phyloP scores from a whole-genome alignment of 2,113 vertebrate species.

The Thymallus thymallus region DNA sequence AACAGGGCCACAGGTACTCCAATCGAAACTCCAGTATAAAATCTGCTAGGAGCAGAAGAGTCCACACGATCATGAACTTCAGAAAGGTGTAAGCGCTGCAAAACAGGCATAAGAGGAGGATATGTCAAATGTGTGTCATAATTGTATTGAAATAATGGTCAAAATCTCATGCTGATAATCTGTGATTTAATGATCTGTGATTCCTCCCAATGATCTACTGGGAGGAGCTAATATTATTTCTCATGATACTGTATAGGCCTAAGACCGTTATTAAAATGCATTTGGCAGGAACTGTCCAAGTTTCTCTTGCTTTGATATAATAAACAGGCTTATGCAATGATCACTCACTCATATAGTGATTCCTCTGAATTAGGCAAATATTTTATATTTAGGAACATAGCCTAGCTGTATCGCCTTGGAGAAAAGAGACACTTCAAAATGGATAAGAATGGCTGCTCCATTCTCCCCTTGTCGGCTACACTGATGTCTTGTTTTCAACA shows the following conservation, averaged over 20 bases:
- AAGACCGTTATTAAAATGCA: no score
- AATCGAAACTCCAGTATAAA: constrained; percentile 79
- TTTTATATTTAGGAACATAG: no score
- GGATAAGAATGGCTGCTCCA: not conserved
- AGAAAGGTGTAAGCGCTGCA: constrained; percentile 77
- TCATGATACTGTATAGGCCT: no score
- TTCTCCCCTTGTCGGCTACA: not conserved
- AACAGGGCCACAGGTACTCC: constrained; percentile 82
- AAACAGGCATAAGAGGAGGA: constrained; percentile 22
- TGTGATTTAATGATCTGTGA: no score
- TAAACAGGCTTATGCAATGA: no score
- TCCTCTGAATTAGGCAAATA: no score
- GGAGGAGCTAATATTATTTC: no score
- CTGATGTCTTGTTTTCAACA: constrained; percentile 34
- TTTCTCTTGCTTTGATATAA: no score
- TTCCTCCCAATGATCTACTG: no score
- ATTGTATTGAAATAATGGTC: not conserved
- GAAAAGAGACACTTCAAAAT: not conserved
- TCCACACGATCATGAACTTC: constrained; percentile 79
- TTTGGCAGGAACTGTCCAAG: no score
- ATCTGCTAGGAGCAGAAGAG: constrained; percentile 78
- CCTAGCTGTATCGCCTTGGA: no score
- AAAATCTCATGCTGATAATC: not conserved
- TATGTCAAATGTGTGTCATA: not conserved
- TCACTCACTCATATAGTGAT: no score